Evolutionary conservation across 2,888 invertebrate genomes (phyloP), one percentile per base, ranked within the genome.

Genomic region (Aspidapion aeneum): DNA sequence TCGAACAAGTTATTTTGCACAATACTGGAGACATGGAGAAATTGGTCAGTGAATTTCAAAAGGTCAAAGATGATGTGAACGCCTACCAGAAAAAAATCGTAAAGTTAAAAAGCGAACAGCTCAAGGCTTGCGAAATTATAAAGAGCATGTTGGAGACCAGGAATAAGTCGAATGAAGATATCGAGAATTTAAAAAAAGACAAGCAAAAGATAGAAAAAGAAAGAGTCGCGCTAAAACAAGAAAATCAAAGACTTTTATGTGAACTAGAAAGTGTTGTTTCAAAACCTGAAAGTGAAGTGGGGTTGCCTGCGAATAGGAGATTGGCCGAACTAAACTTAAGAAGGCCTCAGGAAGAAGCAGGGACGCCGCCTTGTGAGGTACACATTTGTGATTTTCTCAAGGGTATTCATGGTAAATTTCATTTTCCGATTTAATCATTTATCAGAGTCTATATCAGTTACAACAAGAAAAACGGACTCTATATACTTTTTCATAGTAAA

Each of bases 41-140:
- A 66, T 66, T 73, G 54, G 61, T 67, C 50, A 62, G 64, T 67
- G 63, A 68, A 60, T 63, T 70, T 19, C 58, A 63, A 20, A 50
- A 56, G 21, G 49, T 74, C 17, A 71, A 70, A 58, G 63, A 64
- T 19, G 73, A 75, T 35, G 68, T 74, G 56, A 62, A 48, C 3
- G 64, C 60, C 16, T 72, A 71, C 52, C 69, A 71, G 55, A 68
- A 74, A 55, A 76, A 75, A 66, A 73, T 77, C 21, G 67, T 72
- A 19, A 78, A 78, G 64, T 68, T 80, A 19, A 78, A 79, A 69
- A 74, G 75, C 55, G 79, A 81, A 60, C 77, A 80, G 64, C 66
- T 76, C 54, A 81, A 80, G 68, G 79, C 80, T 2, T 80, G 78
- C 67, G 75, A 78, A 62, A 78, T 80, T 49, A 78, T 82, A 58